Base-by-base conservation (phyloP, 2,113 vertebrate species). In the Aspiorhynchus laticeps region DNA sequence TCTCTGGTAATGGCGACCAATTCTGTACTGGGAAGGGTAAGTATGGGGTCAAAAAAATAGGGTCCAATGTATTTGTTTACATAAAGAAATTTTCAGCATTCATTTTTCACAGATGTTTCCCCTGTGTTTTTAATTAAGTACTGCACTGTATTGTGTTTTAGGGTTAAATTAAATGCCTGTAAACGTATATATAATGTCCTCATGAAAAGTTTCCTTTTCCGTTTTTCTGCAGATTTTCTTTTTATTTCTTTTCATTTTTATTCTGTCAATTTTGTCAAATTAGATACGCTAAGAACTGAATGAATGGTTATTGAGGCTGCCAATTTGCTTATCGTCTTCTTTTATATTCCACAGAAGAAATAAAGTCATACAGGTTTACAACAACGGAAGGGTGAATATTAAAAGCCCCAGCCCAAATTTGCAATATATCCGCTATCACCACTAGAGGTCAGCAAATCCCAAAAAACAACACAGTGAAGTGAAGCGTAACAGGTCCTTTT, bases 401-500 rank as follows among this genome's bases (percentile, higher is more conserved):
- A 33, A 71, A 71, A 38, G 31, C 38, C 1, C 19, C 19, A 38
- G 8, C 9, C 33, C 4, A 12, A 19, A 77, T 26, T 7, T 51
- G 41, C 26, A 77, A 21, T 21, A 21, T 51, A 6, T 11, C 7
- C 26, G 26, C 43, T 28, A 53, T 31, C 4, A 78, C 26, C 77
- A 79, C 77, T 56, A 79, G 77, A 79, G 17, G 51, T 59, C 77
- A 12, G 51, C 51, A 79, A 53, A 79, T 36, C 19, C 28, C 8
- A 33, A 31, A 36, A 2, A 78, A 78, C 8, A 3, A 36, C 48
- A 79, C 5, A n/a, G n/a, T 5, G 15, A 8, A 0, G 28, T 36
- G 8, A 12, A 24, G 51, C 51, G 31, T 79, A 38, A 79, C 77
- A 79, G 31, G 77, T 79, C 28, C 5, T 12, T 77, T 74, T 17